phyloP scores from a whole-genome alignment of 2,888 invertebrate genomes.

The Lampropteryx suffumata region DNA sequence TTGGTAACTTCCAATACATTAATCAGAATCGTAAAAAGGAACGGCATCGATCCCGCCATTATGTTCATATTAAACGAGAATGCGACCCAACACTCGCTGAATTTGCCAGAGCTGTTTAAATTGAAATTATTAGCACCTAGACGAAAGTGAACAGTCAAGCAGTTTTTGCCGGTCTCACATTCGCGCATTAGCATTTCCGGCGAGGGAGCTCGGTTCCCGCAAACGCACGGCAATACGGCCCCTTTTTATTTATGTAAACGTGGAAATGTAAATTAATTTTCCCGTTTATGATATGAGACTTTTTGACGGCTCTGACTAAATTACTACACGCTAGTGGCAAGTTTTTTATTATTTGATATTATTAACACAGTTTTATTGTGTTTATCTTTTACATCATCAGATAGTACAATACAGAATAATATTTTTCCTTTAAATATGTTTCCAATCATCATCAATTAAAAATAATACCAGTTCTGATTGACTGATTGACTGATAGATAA shows the following conservation, averaged over 20 bases:
- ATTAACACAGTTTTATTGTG: too few species aligned
- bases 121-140: conserved; percentile 62
- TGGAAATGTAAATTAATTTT: conserved; percentile 73
- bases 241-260: conserved; percentile 67
- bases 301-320: conserved; percentile 55
- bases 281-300: conserved; percentile 63
- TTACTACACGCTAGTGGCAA: conserved; percentile 41
- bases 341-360: conserved; percentile 17
- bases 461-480: too few species aligned
- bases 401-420: not conserved
- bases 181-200: conserved; percentile 62
- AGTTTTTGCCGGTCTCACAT: conserved; percentile 61
- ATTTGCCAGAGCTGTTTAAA: conserved; percentile 38
- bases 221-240: conserved; percentile 56
- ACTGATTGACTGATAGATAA: too few species aligned
- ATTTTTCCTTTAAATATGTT: too few species aligned
- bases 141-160: conserved; percentile 48
- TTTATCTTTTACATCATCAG: too few species aligned
- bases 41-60: conserved; percentile 39
- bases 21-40: conserved; percentile 39
- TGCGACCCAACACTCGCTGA: conserved; percentile 35
- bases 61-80: conserved; percentile 34
- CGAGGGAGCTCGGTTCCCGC: conserved; percentile 44
- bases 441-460: too few species aligned
- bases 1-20: conserved; percentile 39